Conservation (phyloP, 2,113 vertebrate genomes). For the Turnix velox region DNA sequence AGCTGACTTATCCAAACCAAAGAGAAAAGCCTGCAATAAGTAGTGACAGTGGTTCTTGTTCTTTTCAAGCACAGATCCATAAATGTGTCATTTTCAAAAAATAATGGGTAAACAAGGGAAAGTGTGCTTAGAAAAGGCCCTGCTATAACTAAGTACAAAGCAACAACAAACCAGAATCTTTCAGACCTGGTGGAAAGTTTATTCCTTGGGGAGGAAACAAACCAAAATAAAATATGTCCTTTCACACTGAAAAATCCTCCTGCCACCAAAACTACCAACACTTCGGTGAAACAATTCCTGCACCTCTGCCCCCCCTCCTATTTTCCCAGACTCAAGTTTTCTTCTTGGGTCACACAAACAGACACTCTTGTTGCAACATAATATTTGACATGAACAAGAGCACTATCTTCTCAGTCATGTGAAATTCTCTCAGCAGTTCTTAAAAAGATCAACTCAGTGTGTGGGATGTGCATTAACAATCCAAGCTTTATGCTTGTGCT, state of each 20-base stretch:
- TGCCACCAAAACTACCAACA: neutral
- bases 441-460: neutral
- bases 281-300: neutral
- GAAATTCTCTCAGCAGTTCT: neutral
- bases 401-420: neutral
- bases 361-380: neutral
- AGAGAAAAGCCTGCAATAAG: neutral
- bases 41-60: neutral
- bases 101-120: neutral
- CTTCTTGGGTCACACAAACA: neutral
- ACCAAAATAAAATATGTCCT: neutral
- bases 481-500: slow-evolving; percentile 23
- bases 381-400: neutral
- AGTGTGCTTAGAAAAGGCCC: neutral
- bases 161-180: neutral
- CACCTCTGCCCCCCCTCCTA: neutral
- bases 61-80: neutral
- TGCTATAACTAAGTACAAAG: neutral
- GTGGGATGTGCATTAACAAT: slow-evolving; percentile 14
- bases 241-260: neutral
- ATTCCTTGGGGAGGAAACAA: neutral
- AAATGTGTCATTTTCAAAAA: neutral
- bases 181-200: neutral
- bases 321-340: neutral
- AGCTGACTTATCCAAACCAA: neutral